A percentile compares a stretch with the other conserved stretches of the same genome.
These are phyloP conservation scores for Parnassius apollo DNA, from an alignment of 2,888 invertebrate species.

Conservation along the genomic window DNA sequence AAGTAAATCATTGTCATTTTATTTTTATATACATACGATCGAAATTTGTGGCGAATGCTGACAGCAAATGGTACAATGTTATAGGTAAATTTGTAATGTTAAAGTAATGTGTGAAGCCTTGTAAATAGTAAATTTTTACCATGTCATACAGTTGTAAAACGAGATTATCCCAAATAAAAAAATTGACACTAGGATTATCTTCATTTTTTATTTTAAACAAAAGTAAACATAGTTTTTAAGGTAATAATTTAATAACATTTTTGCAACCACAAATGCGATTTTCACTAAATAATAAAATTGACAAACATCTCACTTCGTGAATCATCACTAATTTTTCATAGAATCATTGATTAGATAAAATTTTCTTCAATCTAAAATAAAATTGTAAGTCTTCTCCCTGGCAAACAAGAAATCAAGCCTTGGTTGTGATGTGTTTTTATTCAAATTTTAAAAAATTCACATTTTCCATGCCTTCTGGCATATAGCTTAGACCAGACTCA, in stretches of 20 bases:
- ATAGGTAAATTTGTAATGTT: conserved; percentile 67
- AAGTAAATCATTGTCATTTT: conserved; percentile 68
- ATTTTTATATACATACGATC: conserved; percentile 73
- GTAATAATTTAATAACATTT: too few relatives aligned
- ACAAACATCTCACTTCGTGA: too few relatives aligned
- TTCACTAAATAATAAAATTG: too few relatives aligned
- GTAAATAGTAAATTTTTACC: conserved; percentile 78
- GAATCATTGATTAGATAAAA: too few relatives aligned
- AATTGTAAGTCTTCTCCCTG: too few relatives aligned
- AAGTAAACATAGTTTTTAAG: too few relatives aligned
- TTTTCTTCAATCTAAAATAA: too few relatives aligned
- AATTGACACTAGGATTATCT: conserved; percentile 59
- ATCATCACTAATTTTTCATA: too few relatives aligned
- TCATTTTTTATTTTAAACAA: conserved; percentile 21
- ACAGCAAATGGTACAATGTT: conserved; percentile 73
- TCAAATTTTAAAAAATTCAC: conserved; percentile 77
- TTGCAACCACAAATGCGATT: too few relatives aligned
- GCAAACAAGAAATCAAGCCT: too few relatives aligned
- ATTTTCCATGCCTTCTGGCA: conserved; percentile 85
- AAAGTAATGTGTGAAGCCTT: conserved; percentile 55
- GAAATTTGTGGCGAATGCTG: conserved; percentile 55
- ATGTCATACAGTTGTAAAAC: conserved; percentile 74
- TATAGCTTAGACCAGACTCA: conserved; percentile 80
- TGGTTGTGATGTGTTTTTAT: not conserved
- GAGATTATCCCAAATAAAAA: conserved; percentile 76